phyloP scores from a whole-genome alignment of 1,140 invertebrate species.

The Cydia pomonella region DNA sequence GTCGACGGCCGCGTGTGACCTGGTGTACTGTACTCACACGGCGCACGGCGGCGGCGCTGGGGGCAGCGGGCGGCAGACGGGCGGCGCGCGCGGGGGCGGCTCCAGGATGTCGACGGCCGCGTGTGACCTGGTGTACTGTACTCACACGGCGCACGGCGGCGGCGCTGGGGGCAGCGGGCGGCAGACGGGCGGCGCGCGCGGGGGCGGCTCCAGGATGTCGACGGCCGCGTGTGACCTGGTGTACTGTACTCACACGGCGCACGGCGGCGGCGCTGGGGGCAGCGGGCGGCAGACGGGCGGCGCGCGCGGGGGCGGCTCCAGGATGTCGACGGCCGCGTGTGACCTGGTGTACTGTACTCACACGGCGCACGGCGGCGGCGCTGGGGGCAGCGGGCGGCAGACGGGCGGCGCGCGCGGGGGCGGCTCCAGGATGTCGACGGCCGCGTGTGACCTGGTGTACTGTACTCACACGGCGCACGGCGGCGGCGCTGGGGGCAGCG shows the following conservation, averaged over 20 bases:
- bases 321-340: constrained; percentile 69
- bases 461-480: constrained; percentile 59
- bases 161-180: constrained; percentile 61
- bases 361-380: constrained; percentile 49
- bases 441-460: no score
- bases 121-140: no score
- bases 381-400: constrained; percentile 74
- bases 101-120: constrained; percentile 67
- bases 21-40: constrained; percentile 53
- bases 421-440: constrained; percentile 83
- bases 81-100: constrained; percentile 57
- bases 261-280: constrained; percentile 47
- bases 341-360: no score
- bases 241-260: constrained; percentile 58
- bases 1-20: no score
- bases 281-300: constrained; percentile 79
- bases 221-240: no score
- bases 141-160: constrained; percentile 59
- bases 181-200: constrained; percentile 58
- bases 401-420: constrained; percentile 90
- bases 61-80: constrained; percentile 61
- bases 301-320: constrained; percentile 90
- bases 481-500: constrained; percentile 60
- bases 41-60: constrained; percentile 57
- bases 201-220: constrained; percentile 63